phyloP scores from a whole-genome alignment of 1,140 invertebrate species.

The Euwallacea similis region DNA sequence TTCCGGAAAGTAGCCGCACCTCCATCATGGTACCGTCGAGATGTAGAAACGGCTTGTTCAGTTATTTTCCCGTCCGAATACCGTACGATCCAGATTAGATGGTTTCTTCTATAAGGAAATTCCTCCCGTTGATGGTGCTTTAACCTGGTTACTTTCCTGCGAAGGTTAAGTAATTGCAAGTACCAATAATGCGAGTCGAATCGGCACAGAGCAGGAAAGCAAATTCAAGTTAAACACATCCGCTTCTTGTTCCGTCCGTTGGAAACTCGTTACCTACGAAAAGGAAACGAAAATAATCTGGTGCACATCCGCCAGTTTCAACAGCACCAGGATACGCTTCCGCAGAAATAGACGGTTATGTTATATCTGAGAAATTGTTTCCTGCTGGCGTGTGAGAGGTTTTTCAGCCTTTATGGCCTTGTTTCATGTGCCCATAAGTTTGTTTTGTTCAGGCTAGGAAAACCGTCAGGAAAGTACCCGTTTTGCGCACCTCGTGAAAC shows the following conservation, averaged over 20 bases:
- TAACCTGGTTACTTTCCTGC: too few species aligned
- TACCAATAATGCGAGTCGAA: too few species aligned
- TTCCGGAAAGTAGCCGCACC: conserved; percentile 36
- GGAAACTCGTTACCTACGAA: conserved; percentile 3
- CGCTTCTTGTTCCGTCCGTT: background rate
- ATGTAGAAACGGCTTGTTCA: conserved; percentile 29
- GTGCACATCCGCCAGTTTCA: conserved; percentile 12
- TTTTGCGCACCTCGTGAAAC: too few species aligned
- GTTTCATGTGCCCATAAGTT: too few species aligned
- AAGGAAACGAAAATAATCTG: conserved; percentile 15
- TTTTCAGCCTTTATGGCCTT: too few species aligned
- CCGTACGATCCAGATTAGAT: conserved; percentile 29
- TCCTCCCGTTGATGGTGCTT: background rate
- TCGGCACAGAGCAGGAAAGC: too few species aligned
- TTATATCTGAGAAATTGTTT: background rate
- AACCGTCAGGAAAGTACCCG: too few species aligned
- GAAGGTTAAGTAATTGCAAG: too few species aligned
- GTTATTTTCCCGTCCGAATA: conserved; percentile 22
- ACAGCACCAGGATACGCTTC: background rate
- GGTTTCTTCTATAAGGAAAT: conserved; percentile 7
- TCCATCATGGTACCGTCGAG: conserved; percentile 9
- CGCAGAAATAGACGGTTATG: background rate
- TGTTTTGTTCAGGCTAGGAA: too few species aligned
- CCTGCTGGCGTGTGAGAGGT: background rate
- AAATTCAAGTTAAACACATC: background rate